Percentiles rank a stretch among this genome's conserved stretches.
Evolutionary conservation across 2,888 invertebrate species (phyloP).

Genomic region (Apamea anceps): DNA sequence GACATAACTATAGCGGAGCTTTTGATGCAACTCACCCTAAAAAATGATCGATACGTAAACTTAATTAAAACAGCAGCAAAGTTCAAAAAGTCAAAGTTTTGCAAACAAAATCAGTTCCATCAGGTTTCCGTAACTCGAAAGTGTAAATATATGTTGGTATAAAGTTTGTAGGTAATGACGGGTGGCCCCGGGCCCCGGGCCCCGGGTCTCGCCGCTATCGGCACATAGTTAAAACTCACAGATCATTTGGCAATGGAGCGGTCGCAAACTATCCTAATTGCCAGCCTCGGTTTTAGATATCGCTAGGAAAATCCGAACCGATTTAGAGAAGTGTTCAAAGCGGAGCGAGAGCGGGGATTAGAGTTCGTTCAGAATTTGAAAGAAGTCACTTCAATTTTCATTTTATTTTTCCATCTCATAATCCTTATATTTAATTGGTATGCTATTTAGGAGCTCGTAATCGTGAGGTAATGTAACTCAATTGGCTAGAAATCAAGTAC

Average conservation of each 20-base stretch:
- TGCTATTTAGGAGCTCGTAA: background rate
- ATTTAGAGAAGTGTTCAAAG: conserved; percentile 26
- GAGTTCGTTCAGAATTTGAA: background rate
- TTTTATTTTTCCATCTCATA: background rate
- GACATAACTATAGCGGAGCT: too few relatives aligned
- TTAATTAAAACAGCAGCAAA: conserved; percentile 50
- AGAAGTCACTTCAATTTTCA: background rate
- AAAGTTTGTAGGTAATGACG: conserved; percentile 59
- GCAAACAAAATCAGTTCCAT: conserved; percentile 49
- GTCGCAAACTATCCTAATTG: conserved; percentile 86
- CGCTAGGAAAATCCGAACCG: conserved; percentile 70
- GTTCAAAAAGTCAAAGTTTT: conserved; percentile 45
- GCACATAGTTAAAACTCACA: conserved; percentile 75
- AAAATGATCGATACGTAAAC: conserved; percentile 39
- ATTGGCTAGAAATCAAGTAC: background rate
- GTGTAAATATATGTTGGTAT: conserved; percentile 47
- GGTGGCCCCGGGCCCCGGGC: conserved; percentile 21
- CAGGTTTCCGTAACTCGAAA: conserved; percentile 19
- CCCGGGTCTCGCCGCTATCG: conserved; percentile 52
- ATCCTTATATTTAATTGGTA: background rate
- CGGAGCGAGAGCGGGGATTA: conserved; percentile 48
- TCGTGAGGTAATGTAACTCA: background rate
- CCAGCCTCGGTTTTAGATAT: conserved; percentile 80
- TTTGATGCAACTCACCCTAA: too few relatives aligned
- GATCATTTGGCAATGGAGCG: conserved; percentile 84